phyloP scores from a whole-genome alignment of 2,888 invertebrate species.

The Dendrolimus houi region DNA sequence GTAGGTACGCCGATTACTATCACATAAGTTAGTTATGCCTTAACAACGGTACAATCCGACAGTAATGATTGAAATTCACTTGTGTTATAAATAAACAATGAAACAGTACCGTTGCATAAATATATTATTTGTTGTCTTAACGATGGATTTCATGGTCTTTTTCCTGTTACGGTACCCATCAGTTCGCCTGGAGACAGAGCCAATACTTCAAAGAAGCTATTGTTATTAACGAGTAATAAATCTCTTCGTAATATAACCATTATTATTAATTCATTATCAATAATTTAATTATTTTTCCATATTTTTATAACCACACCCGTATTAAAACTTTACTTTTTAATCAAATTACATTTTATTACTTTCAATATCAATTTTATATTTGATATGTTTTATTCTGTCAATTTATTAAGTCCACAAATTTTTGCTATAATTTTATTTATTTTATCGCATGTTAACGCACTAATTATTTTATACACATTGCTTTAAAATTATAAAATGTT shows the following conservation, averaged over 20 bases:
- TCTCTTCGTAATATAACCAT: constrained; percentile 71
- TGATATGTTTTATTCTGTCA: constrained; percentile 8
- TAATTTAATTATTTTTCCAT: constrained; percentile 53
- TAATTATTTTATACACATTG: constrained; percentile 29
- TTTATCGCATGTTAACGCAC: constrained; percentile 62
- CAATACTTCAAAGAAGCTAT: constrained; percentile 98
- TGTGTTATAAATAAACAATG: background rate
- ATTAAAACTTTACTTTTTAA: constrained; percentile 23
- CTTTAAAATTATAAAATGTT: constrained; percentile 28
- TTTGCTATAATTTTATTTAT: constrained; percentile 35
- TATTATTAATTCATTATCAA: constrained; percentile 67
- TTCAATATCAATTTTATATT: constrained; percentile 23
- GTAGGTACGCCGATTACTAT: background rate
- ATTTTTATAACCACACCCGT: constrained; percentile 49
- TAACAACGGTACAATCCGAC: background rate
- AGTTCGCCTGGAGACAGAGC: constrained; percentile 98
- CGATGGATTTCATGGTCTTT: constrained; percentile 55
- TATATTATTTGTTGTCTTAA: constrained; percentile 33
- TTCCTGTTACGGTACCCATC: constrained; percentile 56
- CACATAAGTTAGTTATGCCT: background rate
- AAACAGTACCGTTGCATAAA: background rate
- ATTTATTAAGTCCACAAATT: constrained; percentile 31
- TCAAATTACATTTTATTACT: constrained; percentile 20
- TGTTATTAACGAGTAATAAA: constrained; percentile 89
- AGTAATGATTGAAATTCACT: background rate